Conservation (phyloP, 92 coral and sea anemone genomes). For the Muricea muricata region DNA sequence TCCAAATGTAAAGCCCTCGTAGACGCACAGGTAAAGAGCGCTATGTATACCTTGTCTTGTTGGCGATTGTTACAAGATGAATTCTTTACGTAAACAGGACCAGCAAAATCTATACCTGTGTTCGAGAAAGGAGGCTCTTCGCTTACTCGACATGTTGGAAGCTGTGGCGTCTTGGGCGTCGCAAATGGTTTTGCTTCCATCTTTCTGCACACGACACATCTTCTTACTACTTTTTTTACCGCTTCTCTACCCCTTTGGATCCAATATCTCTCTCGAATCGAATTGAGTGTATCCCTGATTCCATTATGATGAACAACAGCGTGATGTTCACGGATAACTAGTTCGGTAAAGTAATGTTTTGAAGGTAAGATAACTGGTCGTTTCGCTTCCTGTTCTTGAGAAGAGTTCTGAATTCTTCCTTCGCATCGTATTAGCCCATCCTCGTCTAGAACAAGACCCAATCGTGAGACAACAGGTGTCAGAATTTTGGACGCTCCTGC, state of each 20-base stretch:
- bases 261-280: slow-evolving; percentile 1
- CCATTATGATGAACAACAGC: slow-evolving; percentile 14
- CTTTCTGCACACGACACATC: background rate
- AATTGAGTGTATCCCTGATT: background rate
- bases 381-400: background rate
- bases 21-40: background rate
- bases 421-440: background rate
- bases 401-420: background rate
- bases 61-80: too few species aligned
- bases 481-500: too few species aligned
- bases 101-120: background rate
- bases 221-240: background rate
- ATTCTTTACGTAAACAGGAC: background rate
- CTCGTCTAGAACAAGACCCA: too few species aligned
- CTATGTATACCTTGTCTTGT: background rate
- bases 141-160: background rate
- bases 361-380: background rate
- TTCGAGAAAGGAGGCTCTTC: background rate
- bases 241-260: background rate
- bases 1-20: background rate
- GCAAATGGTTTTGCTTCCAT: background rate
- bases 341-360: background rate
- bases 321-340: too few species aligned
- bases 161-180: background rate
- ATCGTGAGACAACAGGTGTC: too few species aligned